These are phyloP conservation scores for Pteropus rufus DNA, from an alignment of 2,797 vertebrate species.

Conservation along the genomic window DNA sequence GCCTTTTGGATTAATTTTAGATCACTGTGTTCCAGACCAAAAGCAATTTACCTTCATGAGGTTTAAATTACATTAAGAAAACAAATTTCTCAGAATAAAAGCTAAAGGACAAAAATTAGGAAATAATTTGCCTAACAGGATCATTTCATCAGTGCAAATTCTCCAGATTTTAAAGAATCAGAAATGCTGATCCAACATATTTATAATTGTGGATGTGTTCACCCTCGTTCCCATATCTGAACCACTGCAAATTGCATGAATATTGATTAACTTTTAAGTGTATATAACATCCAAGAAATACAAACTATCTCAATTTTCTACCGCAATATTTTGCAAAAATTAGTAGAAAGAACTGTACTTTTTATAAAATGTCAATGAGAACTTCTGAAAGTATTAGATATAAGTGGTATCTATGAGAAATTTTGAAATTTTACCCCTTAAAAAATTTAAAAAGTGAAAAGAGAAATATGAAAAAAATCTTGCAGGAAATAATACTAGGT, in stretches of 20 bases:
- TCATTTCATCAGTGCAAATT: neutral
- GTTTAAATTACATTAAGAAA: neutral
- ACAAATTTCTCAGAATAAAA: neutral
- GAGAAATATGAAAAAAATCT: neutral
- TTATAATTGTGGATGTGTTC: neutral
- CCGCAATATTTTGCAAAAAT: neutral
- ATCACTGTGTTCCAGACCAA: neutral
- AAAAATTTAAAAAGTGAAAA: neutral
- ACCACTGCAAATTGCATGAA: neutral
- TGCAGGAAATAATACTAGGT: neutral
- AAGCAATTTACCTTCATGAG: neutral
- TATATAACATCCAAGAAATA: neutral
- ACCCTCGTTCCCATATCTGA: neutral
- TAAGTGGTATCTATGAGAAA: neutral
- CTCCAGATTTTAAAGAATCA: slow-evolving; percentile 14
- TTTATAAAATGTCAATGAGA: neutral
- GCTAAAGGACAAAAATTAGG: neutral
- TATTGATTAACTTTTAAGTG: neutral
- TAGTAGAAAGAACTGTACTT: neutral
- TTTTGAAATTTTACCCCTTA: neutral
- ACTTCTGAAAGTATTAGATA: neutral
- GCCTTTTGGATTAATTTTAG: neutral
- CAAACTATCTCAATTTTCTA: neutral
- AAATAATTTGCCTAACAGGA: neutral
- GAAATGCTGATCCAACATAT: neutral